phyloP scores from a whole-genome alignment of 2,888 invertebrate genomes.

The Pristionchus fissidentatus region DNA sequence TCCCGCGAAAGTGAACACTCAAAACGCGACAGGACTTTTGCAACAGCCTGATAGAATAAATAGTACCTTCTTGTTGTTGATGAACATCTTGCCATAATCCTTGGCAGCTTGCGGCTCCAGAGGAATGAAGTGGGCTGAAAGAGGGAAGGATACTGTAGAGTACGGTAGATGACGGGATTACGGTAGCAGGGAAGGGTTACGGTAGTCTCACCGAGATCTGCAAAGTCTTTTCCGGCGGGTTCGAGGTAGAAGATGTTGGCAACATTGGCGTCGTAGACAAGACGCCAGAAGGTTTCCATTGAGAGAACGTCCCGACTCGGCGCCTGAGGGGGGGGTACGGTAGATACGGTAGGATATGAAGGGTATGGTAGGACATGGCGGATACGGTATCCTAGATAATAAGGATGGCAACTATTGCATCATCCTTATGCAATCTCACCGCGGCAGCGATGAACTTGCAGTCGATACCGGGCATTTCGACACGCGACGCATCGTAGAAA shows the following conservation, averaged over 20 bases:
- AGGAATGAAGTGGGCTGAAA: slow-evolving; percentile 43
- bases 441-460: slow-evolving; percentile 41
- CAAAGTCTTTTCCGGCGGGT: slow-evolving; percentile 19
- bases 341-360: background rate
- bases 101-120: background rate
- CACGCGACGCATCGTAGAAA: slow-evolving; percentile 38
- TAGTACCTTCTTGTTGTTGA: slow-evolving; percentile 38
- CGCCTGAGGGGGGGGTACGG: background rate
- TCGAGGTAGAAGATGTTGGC: slow-evolving; percentile 44
- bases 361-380: no score
- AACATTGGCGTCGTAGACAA: slow-evolving; percentile 42
- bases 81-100: slow-evolving; percentile 41
- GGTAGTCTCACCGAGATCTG: background rate
- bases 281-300: slow-evolving; percentile 43
- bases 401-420: background rate
- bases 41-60: background rate
- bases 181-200: background rate
- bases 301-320: background rate
- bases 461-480: slow-evolving; percentile 39
- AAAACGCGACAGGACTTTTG: no score
- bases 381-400: no score
- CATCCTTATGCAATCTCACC: background rate
- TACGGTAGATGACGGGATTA: slow-evolving; percentile 14
- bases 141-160: no score
- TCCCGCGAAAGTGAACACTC: no score